Conservation (phyloP, 2,888 invertebrate genomes). For the Iphiclides podalirius region DNA sequence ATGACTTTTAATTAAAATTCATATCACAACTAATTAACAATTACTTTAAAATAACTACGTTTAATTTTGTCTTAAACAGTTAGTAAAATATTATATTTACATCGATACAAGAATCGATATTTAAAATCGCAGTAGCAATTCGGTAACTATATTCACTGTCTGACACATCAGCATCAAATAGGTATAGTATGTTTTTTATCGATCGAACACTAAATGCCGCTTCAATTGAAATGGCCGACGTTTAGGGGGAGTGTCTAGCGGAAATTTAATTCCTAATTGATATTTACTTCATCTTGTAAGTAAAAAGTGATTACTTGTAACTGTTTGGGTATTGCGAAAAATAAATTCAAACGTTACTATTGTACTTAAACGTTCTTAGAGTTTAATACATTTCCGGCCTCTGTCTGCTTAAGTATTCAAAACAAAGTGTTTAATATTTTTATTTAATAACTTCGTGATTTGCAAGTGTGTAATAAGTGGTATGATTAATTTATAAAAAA, state of each 20-base stretch:
- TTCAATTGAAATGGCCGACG: slow-evolving; percentile 78
- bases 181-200: slow-evolving; percentile 39
- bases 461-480: slow-evolving; percentile 35
- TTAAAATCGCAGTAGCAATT: no score
- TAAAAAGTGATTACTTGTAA: slow-evolving; percentile 4
- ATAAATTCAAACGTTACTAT: slow-evolving; percentile 14
- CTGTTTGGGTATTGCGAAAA: slow-evolving; percentile 7
- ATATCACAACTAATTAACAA: no score
- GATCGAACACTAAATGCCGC: slow-evolving; percentile 62
- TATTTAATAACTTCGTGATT: slow-evolving; percentile 19
- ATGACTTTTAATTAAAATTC: no score
- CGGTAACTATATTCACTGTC: slow-evolving; percentile 7
- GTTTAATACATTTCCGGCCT: slow-evolving; percentile 59
- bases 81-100: no score
- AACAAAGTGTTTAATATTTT: slow-evolving; percentile 52
- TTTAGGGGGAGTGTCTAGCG: slow-evolving; percentile 76
- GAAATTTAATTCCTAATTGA: slow-evolving; percentile 59
- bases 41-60: no score
- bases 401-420: slow-evolving; percentile 69
- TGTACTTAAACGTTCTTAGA: slow-evolving; percentile 7
- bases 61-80: no score
- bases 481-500: neutral
- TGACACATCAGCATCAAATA: slow-evolving; percentile 20
- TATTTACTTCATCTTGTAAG: slow-evolving; percentile 40
- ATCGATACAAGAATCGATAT: no score